Evolutionary conservation across 2,797 vertebrate genomes (phyloP), one percentile per base, ranked within the genome.

Genomic region (Cichlasoma orientale): DNA sequence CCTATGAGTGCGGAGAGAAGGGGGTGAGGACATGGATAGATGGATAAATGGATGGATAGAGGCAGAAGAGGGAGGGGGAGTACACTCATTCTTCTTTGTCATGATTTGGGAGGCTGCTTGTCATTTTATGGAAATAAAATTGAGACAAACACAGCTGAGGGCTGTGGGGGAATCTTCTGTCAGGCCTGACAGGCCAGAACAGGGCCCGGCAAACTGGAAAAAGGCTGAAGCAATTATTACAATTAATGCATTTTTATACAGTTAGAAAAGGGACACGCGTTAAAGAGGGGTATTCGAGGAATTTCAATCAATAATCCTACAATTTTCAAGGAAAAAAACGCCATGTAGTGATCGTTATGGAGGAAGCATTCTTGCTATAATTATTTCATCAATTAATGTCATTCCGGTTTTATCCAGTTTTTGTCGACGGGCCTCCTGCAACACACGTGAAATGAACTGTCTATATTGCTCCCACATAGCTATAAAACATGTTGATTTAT

Each of bases 51-150:
- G 56, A 56, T 69, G 23, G 33, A 85, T 70, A 57, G 75, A 75
- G 31, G 56, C 58, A 73, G 41, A 56, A 72, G 77, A 53, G 75
- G 59, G 77, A 19, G 58, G 41, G 53, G 69, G 50, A 41, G 4
- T 73, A 73, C 77, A 89, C 82, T 86, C 78, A 90, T 91, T 82
- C 88, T 90, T 90, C 91, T 93, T 91, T 92, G 90, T 93, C 88
- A 92, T 92, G 88, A 83, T 94, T 92, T 94, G 88, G 87, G 85
- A 89, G 89, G 85, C 82, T 90, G 89, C 83, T 87, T 94, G 92
- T 92, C 87, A 89, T 93, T 92, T 93, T 90, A 92, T 92, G 90
- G 88, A 91, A 92, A 91, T 92, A 80, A 88, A 93, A 94, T 80
- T 78, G 87, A 91, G 92, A 89, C 85, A 81, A 89, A 86, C 79